These are phyloP conservation scores for Drosophila pseudoananassae DNA, from an alignment of 1,140 invertebrate species.

Conservation along the genomic window DNA sequence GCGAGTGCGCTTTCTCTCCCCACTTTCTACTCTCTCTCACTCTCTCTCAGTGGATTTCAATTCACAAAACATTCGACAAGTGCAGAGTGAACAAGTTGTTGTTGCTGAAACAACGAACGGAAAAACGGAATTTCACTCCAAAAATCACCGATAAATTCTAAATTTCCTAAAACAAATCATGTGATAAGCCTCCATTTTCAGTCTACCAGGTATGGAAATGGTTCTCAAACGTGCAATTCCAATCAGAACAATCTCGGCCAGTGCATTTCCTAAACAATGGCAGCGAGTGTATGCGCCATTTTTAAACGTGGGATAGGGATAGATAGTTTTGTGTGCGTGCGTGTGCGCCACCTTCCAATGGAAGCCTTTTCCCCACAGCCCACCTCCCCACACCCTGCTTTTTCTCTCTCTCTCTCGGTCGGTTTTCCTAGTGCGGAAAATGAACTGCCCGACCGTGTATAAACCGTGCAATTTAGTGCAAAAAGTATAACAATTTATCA, in stretches of 20 bases:
- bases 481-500: conserved; percentile 63
- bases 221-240: background rate
- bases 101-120: conserved; percentile 79
- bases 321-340: conserved; percentile 76
- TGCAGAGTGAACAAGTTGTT: conserved; percentile 82
- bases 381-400: background rate
- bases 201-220: background rate
- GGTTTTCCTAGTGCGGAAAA: conserved; percentile 56
- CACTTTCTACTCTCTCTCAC: conserved; percentile 7
- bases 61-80: conserved; percentile 82
- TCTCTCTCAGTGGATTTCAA: conserved; percentile 43
- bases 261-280: conserved; percentile 80
- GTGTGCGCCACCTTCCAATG: conserved; percentile 78
- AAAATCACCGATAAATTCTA: conserved; percentile 34
- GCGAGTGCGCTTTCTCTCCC: conserved; percentile 36
- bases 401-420: background rate
- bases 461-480: conserved; percentile 61
- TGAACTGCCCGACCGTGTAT: conserved; percentile 48
- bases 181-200: conserved; percentile 10
- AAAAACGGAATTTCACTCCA: conserved; percentile 46
- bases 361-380: conserved; percentile 45
- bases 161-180: conserved; percentile 32
- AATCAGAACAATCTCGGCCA: conserved; percentile 45
- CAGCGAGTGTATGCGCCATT: conserved; percentile 80
- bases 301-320: conserved; percentile 81